Conservation (phyloP, 1,140 invertebrate species). For the Cydia amplana region DNA sequence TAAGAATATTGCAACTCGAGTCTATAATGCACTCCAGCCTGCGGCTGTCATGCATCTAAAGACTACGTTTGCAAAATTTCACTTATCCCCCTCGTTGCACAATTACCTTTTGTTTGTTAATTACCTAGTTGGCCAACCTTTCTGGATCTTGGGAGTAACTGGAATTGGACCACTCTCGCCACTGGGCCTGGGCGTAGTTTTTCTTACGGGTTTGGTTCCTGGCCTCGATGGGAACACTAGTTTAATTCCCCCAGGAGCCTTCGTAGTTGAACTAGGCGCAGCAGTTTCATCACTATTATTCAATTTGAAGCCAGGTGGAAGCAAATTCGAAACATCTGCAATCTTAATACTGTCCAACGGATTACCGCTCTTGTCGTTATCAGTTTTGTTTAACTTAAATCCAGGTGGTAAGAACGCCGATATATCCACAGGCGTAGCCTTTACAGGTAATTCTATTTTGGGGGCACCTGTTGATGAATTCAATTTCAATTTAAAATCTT, state of each 20-base stretch:
- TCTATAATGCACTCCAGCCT: too few relatives aligned
- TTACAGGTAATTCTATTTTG: slow-evolving; percentile 68
- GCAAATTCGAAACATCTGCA: slow-evolving; percentile 79
- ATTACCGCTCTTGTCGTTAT: slow-evolving; percentile 52
- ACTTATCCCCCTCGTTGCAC: too few relatives aligned
- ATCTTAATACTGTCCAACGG: slow-evolving; percentile 75
- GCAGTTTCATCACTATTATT: slow-evolving; percentile 55
- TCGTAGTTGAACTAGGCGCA: slow-evolving; percentile 61
- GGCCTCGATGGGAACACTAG: slow-evolving; percentile 89
- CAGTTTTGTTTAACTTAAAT: slow-evolving; percentile 72
- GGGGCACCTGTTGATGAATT: slow-evolving; percentile 73
- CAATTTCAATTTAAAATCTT: slow-evolving; percentile 79
- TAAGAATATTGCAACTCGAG: too few relatives aligned
- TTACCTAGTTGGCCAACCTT: slow-evolving; percentile 90
- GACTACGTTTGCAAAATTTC: too few relatives aligned
- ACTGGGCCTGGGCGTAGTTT: slow-evolving; percentile 81
- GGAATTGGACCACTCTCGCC: slow-evolving; percentile 58
- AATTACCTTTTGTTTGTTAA: too few relatives aligned
- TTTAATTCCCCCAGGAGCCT: slow-evolving; percentile 81
- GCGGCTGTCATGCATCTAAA: too few relatives aligned
- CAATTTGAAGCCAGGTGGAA: slow-evolving; percentile 82
- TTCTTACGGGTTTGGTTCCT: slow-evolving; percentile 83
- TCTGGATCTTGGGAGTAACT: slow-evolving; percentile 85
- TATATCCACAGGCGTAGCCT: slow-evolving; percentile 80
- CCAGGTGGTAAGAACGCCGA: slow-evolving; percentile 82